phyloP scores from a whole-genome alignment of 1,140 invertebrate genomes.

The Anastatus disparis region DNA sequence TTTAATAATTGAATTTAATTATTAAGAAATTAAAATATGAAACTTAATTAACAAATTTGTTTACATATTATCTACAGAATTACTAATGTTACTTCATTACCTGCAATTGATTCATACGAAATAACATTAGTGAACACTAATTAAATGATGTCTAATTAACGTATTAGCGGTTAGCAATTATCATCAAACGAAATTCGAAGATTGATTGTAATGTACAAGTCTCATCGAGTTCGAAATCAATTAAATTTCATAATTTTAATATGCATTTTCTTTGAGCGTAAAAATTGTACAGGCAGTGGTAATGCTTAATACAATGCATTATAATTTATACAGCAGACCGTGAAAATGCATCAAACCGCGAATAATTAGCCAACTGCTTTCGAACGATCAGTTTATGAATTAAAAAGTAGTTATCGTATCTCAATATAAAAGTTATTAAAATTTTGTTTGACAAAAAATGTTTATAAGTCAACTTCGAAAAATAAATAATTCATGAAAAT shows the following conservation, averaged over 20 bases:
- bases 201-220: neutral
- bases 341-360: neutral
- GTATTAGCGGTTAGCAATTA: neutral
- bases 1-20: too few species aligned
- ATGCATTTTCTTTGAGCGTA: neutral
- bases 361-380: slow-evolving; percentile 19
- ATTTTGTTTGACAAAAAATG: too few species aligned
- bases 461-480: too few species aligned
- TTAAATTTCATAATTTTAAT: neutral
- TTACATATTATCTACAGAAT: too few species aligned
- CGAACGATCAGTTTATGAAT: slow-evolving; percentile 4
- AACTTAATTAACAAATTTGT: too few species aligned
- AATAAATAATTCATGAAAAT: too few species aligned
- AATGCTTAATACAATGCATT: neutral
- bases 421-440: neutral
- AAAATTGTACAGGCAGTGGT: neutral
- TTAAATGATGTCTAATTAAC: neutral
- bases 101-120: too few species aligned
- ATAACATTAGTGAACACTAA: neutral
- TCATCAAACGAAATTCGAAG: neutral
- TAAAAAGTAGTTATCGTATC: neutral
- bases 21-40: too few species aligned
- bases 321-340: slow-evolving; percentile 16
- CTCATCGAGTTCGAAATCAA: neutral
- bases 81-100: too few species aligned